Base-by-base conservation (phyloP, 2,888 invertebrate species). In the Petrolisthes cinctipes region DNA sequence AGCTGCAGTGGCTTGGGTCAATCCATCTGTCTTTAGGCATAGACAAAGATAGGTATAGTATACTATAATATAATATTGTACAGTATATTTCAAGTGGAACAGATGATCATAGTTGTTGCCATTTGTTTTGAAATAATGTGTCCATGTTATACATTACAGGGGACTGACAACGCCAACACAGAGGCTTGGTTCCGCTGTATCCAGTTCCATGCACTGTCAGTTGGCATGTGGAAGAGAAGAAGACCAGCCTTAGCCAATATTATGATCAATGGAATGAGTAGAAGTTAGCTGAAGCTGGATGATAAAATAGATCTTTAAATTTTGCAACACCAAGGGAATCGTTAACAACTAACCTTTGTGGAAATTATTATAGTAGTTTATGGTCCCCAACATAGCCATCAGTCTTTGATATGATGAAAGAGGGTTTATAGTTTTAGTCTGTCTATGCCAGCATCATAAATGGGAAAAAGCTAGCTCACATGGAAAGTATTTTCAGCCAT, bases 171-270 rank as follows among this genome's bases (percentile, higher is more conserved):
- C 91, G 95, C 95, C 82, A 95, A 96, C 91, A 98, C 98, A 0
- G 95, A 96, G 91, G 95, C 96, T 57, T 98, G 98, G 98, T 97
- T 97, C 93, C 95, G 96, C 37, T 96, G 97, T 92, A 93, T 98
- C 85, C 97, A 98, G 92, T 96, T 96, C 92, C 97, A 98, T 93
- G 96, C 97, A 53, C 97, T 97, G 92, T 97, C 97, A 88, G 95
- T 98, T 91, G 98, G 98, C 89, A 95, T 96, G 7, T 98, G 98
- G 98, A 95, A 98, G 84, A 96, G 96, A 92, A 94, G 98, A 91
- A 95, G 98, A 68, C 97, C 97, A 92, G 98, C 98, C 6, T 94
- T 98, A 92, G 97, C 98, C n/a, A 98, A 98, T 92, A 98, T 98
- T 91, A 98, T 98, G 97, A 97, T 98, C 92, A 97, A 92, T 85